Evolutionary conservation across 1,140 invertebrate species (phyloP).

Genomic region (Drosophila athabasca): DNA sequence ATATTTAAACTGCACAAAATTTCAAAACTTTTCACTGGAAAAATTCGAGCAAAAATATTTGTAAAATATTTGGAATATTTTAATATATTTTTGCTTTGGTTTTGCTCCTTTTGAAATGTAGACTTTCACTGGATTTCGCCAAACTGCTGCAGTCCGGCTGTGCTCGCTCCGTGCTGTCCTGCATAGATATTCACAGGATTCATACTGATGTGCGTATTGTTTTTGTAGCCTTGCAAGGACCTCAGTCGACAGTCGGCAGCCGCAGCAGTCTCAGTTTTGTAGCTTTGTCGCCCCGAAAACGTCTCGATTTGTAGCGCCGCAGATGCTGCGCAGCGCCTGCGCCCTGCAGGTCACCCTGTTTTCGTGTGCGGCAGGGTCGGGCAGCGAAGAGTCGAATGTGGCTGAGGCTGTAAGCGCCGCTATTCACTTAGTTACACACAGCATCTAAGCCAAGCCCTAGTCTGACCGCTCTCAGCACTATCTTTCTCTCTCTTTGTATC

Average conservation of each 20-base stretch:
- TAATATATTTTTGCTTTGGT: neutral
- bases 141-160: constrained; percentile 21
- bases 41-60: neutral
- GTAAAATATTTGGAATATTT: neutral
- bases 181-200: constrained; percentile 81
- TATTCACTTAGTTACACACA: constrained; percentile 26
- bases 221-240: constrained; percentile 74
- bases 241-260: constrained; percentile 29
- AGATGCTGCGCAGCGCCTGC: constrained; percentile 74
- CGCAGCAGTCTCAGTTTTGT: constrained; percentile 42
- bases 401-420: too few species aligned
- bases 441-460: constrained; percentile 65
- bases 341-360: constrained; percentile 58
- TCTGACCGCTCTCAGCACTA: constrained; percentile 5
- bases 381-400: too few species aligned
- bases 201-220: constrained; percentile 75
- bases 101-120: neutral
- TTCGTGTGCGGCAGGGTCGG: constrained; percentile 38
- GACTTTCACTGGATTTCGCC: constrained; percentile 21
- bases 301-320: constrained; percentile 18
- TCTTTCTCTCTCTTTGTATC: neutral
- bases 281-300: constrained; percentile 52
- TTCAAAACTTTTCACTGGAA: neutral
- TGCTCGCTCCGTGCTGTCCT: constrained; percentile 69
- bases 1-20: constrained; percentile 9